Base-by-base conservation (phyloP, 1,140 invertebrate species). In the Drosophila miranda region DNA sequence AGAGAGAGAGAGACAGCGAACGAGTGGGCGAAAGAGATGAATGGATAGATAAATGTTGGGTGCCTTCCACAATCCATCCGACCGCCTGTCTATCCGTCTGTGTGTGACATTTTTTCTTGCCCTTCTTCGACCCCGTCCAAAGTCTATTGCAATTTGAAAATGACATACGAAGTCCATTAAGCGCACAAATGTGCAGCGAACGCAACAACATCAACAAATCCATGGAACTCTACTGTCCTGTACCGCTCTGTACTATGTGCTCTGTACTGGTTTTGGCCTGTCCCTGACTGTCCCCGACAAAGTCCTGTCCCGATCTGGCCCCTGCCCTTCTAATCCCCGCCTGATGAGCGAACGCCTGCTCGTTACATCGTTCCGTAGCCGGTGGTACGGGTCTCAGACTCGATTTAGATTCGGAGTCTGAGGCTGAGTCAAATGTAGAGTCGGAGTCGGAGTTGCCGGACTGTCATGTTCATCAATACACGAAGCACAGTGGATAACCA, bases 111-210 rank as follows among this genome's bases (percentile, higher is more conserved):
- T 84, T 75, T 84, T 86, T 78, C 71, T 74, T 67, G 63, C 62
- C 64, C 69, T 56, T 51, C 19, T 57, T 57, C 42, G 68, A 26
- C 56, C 69, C 58, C 57, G 66, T 68, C 73, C 61, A 75, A 81
- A 87, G 82, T 86, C 82, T 81, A 86, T 87, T 86, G 82, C 82
- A 86, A 86, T 86, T 86, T 87, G 82, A 86, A 86, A 86, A 86
- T 86, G 82, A 86, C 82, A 86, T 86, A 86, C 82, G 82, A 86
- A 86, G 82, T 86, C 82, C 82, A 86, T 86, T 86, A 86, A 87
- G 82, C 70, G 64, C 80, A 72, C 78, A 81, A 78, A 76, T 76
- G 74, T 76, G 60, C 77, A 80, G 57, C 64, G 49, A 54, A 72
- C 78, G 69, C 78, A 74, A 34, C 78, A 68, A 23, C 62, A 56